A percentile compares a stretch with the other conserved stretches of the same genome.
Conservation (phyloP, 2,113 vertebrate genomes). For the Siniperca chuatsi region DNA sequence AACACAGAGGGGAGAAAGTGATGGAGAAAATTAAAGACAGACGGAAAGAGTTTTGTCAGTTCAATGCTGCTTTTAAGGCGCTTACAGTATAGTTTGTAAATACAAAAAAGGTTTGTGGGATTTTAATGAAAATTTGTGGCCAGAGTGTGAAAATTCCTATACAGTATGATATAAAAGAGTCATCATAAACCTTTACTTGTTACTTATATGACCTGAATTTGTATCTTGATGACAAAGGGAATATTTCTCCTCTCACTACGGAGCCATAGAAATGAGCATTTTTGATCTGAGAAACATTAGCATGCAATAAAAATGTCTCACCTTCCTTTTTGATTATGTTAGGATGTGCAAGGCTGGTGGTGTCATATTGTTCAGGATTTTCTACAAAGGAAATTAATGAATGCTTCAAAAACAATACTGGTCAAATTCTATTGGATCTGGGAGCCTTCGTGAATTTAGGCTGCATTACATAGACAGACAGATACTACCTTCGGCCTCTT, state of each 20-base stretch:
- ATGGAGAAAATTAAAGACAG: not conserved
- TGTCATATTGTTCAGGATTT: not conserved
- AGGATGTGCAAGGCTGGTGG: not conserved
- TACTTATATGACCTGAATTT: not conserved
- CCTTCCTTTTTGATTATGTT: conserved; percentile 40
- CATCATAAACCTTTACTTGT: not conserved
- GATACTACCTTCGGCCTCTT: conserved; percentile 73
- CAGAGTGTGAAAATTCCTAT: not conserved
- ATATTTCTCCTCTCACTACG: not conserved
- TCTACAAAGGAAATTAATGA: conserved; percentile 32
- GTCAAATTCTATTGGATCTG: not conserved
- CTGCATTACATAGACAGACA: not conserved
- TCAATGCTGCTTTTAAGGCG: not conserved
- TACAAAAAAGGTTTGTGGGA: not conserved
- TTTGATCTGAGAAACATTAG: not conserved
- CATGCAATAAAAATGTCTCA: conserved; percentile 19
- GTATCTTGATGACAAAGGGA: not conserved
- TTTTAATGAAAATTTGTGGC: not conserved
- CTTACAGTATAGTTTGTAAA: not conserved
- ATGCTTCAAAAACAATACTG: not conserved
- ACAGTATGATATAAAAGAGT: not conserved
- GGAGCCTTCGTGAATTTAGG: not conserved
- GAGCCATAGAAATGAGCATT: not conserved
- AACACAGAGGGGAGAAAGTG: not conserved
- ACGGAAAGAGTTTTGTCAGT: not conserved